phyloP scores from a whole-genome alignment of 1,140 invertebrate species.

The Drosophila nasuta region DNA sequence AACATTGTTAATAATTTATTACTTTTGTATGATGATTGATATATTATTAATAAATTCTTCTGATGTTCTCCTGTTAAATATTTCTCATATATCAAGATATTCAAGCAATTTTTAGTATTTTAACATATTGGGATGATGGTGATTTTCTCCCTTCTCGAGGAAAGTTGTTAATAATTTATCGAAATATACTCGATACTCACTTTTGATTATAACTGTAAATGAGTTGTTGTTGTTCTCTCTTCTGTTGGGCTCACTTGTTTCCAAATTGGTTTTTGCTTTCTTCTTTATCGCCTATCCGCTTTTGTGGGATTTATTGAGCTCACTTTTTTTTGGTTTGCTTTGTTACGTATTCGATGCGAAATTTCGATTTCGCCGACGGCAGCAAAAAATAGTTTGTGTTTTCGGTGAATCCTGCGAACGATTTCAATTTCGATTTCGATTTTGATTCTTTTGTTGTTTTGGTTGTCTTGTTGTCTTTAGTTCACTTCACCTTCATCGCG shows the following conservation, averaged over 20 bases:
- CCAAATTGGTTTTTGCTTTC: neutral
- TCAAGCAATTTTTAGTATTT: no score
- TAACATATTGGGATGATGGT: no score
- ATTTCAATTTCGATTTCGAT: neutral
- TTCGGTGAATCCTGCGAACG: conserved; percentile 9
- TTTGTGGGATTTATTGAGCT: neutral
- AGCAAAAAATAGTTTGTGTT: neutral
- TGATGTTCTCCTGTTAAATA: no score
- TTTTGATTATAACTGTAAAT: neutral
- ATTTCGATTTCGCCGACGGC: conserved; percentile 33
- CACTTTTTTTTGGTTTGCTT: conserved; percentile 8
- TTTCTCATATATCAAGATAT: no score
- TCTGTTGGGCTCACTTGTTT: neutral
- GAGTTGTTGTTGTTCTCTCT: neutral
- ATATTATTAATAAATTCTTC: no score
- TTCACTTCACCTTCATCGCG: conserved; percentile 13
- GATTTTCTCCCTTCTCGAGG: no score
- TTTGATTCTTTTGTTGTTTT: neutral
- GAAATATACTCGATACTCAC: neutral
- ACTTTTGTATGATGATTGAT: no score
- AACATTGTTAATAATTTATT: no score
- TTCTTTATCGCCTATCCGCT: conserved; percentile 6
- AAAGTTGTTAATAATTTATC: neutral
- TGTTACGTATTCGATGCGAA: neutral
- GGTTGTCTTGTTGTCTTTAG: neutral